Percentiles rank a stretch among this genome's conserved stretches.
Conservation (phyloP, 2,113 vertebrate species). For the Ptyas mucosa region DNA sequence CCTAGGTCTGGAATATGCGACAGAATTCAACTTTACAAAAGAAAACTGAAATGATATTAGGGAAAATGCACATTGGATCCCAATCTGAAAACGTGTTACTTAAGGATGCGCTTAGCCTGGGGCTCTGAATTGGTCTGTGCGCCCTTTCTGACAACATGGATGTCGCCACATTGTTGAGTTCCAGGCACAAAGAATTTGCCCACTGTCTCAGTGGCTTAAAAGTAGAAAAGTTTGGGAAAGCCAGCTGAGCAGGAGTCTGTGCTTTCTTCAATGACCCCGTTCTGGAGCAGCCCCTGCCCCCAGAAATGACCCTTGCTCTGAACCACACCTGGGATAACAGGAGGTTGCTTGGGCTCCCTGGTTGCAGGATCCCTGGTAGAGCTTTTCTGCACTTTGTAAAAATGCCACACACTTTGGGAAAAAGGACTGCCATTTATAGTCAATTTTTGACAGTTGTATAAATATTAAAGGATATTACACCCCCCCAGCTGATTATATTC, state of each 20-base stretch:
- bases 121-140: not conserved
- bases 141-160: too few relatives aligned
- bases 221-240: constrained; percentile 23
- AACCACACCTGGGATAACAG: constrained; percentile 64
- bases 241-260: constrained; percentile 7
- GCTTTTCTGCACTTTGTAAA: constrained; percentile 74
- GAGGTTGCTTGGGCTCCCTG: constrained; percentile 55
- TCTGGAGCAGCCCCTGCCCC: not conserved
- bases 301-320: constrained; percentile 64
- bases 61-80: constrained; percentile 31
- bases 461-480: constrained; percentile 80
- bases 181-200: accelerated
- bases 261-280: constrained; percentile 37
- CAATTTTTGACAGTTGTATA: constrained; percentile 74
- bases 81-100: not conserved
- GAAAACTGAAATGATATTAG: constrained; percentile 3
- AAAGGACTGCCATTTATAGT: constrained; percentile 76
- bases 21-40: constrained; percentile 20
- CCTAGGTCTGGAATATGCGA: not conserved
- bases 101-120: accelerated
- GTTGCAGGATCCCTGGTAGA: constrained; percentile 71
- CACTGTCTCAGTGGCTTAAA: constrained; percentile 15
- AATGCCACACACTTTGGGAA: constrained; percentile 74
- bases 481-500: constrained; percentile 72
- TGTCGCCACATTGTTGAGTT: not conserved